These are phyloP conservation scores for Anguilla obscura DNA, from an alignment of 2,797 vertebrate genomes.

Conservation along the genomic window DNA sequence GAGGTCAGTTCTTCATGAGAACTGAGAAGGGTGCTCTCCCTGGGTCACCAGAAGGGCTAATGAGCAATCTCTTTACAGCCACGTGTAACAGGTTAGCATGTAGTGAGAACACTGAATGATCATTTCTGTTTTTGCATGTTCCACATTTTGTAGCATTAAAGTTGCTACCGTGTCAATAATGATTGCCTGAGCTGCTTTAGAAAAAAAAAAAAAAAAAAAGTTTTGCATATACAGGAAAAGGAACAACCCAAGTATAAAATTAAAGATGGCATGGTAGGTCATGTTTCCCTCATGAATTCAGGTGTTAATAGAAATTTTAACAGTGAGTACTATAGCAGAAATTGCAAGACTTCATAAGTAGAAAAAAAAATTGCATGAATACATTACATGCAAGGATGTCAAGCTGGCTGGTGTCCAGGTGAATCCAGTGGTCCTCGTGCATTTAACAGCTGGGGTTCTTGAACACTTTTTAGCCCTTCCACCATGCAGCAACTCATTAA, in stretches of 20 bases:
- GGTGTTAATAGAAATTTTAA: not conserved
- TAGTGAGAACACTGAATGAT: not conserved
- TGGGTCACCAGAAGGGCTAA: constrained; percentile 4
- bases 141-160: not conserved
- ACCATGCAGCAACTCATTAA: constrained; percentile 74
- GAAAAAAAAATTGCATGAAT: not conserved
- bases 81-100: not conserved
- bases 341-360: not conserved
- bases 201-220: not conserved
- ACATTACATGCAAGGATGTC: not conserved
- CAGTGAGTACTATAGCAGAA: not conserved
- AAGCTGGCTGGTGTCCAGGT: constrained; percentile 3
- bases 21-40: constrained; percentile 14
- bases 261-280: not conserved
- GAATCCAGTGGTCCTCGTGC: not conserved
- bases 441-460: constrained; percentile 47
- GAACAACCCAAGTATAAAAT: not conserved
- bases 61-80: constrained; percentile 24
- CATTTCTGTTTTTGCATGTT: not conserved
- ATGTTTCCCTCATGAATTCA: not conserved
- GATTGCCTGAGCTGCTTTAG: not conserved
- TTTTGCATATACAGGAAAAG: not conserved
- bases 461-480: constrained; percentile 58
- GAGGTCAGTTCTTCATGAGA: constrained; percentile 22
- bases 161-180: not conserved